Conservation (phyloP, 2,888 invertebrate genomes). For the Noctua janthina region DNA sequence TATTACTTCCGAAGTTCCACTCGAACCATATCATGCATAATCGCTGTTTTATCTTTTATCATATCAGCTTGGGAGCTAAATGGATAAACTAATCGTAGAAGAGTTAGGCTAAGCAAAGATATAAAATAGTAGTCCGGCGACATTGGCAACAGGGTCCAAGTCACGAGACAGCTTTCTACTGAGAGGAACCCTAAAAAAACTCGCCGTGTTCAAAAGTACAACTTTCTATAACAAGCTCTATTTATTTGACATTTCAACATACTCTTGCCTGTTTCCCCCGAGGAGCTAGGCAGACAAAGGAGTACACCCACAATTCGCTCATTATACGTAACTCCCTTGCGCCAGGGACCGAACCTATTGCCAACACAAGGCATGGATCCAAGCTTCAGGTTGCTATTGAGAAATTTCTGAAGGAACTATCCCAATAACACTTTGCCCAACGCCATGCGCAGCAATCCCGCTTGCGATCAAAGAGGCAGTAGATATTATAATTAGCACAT, state of each 20-base stretch:
- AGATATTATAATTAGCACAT: not conserved
- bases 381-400: not conserved
- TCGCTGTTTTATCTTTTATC: conserved; percentile 14
- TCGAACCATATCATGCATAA: conserved; percentile 8
- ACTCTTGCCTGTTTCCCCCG: not conserved
- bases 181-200: not conserved
- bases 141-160: not conserved
- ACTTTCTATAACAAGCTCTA: conserved; percentile 15
- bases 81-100: not conserved
- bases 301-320: not conserved
- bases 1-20: conserved; percentile 10
- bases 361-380: not conserved
- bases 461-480: not conserved
- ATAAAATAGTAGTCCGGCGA: not conserved
- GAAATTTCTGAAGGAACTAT: not conserved
- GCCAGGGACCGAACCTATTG: not conserved
- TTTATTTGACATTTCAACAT: not conserved
- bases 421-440: no score
- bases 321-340: no score
- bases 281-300: not conserved
- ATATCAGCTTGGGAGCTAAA: not conserved
- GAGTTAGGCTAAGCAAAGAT: not conserved
- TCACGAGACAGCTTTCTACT: not conserved
- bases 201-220: not conserved
- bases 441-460: no score